Percentiles rank a stretch among this genome's conserved stretches.
Conservation (phyloP, 2,113 vertebrate genomes). For the Toxostoma redivivum region DNA sequence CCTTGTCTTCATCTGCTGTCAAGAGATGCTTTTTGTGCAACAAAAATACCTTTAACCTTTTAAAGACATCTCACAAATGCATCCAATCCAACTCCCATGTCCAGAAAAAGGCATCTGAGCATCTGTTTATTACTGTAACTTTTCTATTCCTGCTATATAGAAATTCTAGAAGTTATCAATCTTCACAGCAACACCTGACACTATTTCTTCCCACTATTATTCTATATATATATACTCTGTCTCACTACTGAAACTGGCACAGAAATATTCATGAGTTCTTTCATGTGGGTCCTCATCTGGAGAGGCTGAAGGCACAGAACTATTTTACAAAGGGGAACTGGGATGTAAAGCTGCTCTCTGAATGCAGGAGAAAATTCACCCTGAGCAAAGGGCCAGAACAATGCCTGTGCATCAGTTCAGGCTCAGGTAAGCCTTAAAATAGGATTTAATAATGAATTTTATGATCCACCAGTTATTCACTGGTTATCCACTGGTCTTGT, state of each 20-base stretch:
- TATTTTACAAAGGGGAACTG: not conserved
- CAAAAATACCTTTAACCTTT: conserved; percentile 1
- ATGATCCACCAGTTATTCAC: not conserved
- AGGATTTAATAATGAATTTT: not conserved
- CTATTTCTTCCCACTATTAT: not conserved
- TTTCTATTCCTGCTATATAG: not conserved
- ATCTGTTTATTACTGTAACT: not conserved
- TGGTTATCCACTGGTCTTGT: not conserved
- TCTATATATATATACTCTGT: not conserved
- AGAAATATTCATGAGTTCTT: not conserved
- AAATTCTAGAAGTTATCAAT: not conserved
- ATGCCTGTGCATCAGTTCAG: not conserved
- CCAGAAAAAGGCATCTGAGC: not conserved
- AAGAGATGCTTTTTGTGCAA: not conserved
- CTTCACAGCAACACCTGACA: not conserved
- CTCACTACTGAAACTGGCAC: not conserved
- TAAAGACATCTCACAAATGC: not conserved
- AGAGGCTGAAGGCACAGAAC: not conserved
- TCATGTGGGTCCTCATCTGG: not conserved
- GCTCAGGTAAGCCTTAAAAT: not conserved
- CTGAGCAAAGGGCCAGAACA: not conserved
- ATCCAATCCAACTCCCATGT: not conserved
- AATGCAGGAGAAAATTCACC: not conserved
- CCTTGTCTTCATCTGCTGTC: conserved; percentile 5
- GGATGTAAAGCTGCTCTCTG: not conserved